phyloP scores from a whole-genome alignment of 1,140 invertebrate species.

The Uloborus diversus region DNA sequence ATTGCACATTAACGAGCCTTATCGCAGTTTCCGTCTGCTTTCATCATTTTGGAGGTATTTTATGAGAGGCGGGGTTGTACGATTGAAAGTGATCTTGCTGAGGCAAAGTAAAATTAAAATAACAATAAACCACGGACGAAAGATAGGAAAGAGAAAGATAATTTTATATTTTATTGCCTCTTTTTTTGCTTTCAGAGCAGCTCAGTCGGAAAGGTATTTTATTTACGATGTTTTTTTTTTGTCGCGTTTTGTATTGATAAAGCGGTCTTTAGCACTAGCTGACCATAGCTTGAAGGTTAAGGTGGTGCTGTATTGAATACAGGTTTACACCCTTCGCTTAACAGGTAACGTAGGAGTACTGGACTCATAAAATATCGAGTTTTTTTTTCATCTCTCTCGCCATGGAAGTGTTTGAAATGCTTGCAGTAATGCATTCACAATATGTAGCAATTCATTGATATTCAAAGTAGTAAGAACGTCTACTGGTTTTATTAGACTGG shows the following conservation, averaged over 20 bases:
- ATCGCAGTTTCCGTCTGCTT: slow-evolving; percentile 12
- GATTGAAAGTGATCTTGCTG: slow-evolving; percentile 13
- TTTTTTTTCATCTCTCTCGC: too few species aligned
- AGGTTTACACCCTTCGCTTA: slow-evolving; percentile 19
- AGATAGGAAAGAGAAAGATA: not conserved
- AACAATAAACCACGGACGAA: not conserved
- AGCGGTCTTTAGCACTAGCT: slow-evolving; percentile 44
- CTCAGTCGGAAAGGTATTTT: slow-evolving; percentile 12
- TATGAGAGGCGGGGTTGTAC: slow-evolving; percentile 14
- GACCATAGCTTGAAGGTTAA: slow-evolving; percentile 45
- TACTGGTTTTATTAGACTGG: too few species aligned
- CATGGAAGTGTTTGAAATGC: too few species aligned
- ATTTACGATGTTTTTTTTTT: slow-evolving; percentile 21
- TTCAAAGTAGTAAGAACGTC: too few species aligned
- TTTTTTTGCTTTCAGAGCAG: slow-evolving; percentile 13
- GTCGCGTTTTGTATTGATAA: slow-evolving; percentile 23
- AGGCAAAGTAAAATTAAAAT: slow-evolving; percentile 39
- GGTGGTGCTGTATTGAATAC: slow-evolving; percentile 8
- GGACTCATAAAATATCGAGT: slow-evolving; percentile 37
- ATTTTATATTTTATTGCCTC: slow-evolving; percentile 12
- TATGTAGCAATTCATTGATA: too few species aligned
- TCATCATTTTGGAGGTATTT: slow-evolving; percentile 11
- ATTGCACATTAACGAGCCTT: too few species aligned
- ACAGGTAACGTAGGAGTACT: slow-evolving; percentile 12
- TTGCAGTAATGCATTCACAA: too few species aligned